Conservation (phyloP, 2,797 vertebrate species). For the Melanogrammus aeglefinus region DNA sequence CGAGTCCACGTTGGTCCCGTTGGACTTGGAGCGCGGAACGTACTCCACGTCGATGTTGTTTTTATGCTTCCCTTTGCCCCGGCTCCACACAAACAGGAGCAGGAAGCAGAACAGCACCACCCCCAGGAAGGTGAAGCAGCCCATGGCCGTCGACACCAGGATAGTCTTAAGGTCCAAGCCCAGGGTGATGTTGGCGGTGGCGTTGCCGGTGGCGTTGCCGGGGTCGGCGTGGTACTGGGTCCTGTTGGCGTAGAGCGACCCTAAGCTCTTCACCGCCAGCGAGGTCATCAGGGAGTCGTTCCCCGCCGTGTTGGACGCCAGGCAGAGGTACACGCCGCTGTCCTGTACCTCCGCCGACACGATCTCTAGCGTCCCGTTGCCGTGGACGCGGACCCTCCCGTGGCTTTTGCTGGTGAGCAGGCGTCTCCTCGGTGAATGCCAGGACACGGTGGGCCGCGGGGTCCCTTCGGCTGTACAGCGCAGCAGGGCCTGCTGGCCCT, state of each 20-base stretch:
- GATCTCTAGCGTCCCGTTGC: conserved; percentile 93
- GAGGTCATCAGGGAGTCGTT: conserved; percentile 93
- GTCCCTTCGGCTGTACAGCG: conserved; percentile 92
- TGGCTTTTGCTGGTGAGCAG: conserved; percentile 86
- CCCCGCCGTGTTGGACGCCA: conserved; percentile 94
- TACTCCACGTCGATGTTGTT: conserved; percentile 99
- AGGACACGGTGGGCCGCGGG: conserved; percentile 87
- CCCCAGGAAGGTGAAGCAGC: conserved; percentile 98
- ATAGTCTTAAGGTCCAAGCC: conserved; percentile 98
- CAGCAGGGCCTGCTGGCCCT: conserved; percentile 89
- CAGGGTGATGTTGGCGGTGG: conserved; percentile 84
- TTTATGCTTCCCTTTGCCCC: conserved; percentile 99
- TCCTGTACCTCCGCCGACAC: conserved; percentile 94
- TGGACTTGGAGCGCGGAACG: conserved; percentile 88
- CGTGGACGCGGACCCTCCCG: conserved; percentile 86
- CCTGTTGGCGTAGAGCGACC: conserved; percentile 97
- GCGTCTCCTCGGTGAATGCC: conserved; percentile 88
- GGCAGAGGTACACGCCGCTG: conserved; percentile 89
- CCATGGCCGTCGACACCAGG: conserved; percentile 98
- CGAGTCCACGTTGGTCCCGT: conserved; percentile 83
- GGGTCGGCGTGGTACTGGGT: conserved; percentile 97
- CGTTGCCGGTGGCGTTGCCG: conserved; percentile 89
- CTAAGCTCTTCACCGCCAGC: conserved; percentile 91
- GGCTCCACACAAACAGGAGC: conserved; percentile 98
- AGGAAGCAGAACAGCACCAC: conserved; percentile 99